Evolutionary conservation across 2,888 invertebrate genomes (phyloP), one percentile per base, ranked within the genome.

Genomic region (Oxycera nigricornis): DNA sequence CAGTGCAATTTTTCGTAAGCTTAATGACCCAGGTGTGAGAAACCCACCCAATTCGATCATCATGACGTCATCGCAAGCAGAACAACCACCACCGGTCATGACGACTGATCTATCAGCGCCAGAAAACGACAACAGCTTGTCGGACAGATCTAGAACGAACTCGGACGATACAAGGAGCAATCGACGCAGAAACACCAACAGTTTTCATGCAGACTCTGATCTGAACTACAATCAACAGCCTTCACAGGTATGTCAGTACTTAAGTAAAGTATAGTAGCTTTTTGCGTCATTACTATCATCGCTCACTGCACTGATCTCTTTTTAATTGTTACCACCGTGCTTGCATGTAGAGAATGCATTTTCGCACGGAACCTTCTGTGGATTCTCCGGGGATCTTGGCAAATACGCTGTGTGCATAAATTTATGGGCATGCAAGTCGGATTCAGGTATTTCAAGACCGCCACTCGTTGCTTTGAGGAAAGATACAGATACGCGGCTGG

Each of bases 1-100:
- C 50, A 81, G 79, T 78, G 81, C 80, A 61, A 78, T 81, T 52
- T 81, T 80, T 67, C 79, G 81, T 59, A 79, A 78, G 41, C 70
- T 72, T 2, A 74, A 77, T 24, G 65, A 65, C 52, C 28, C 46
- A 0, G 11, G 17, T 22, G 52, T 9, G 11, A 41, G 61, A 55
- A 61, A 61, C 72, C 59, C 20, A 11, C 50, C 46, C 31, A 55
- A 73, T 72, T 30, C 52, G n/a, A 35, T 17, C 39, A 31, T n/a
- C 73, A 67, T 22, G 24, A 50, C 17, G 59, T 59, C 67, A 9
- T 59, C 76, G 26, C 22, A 73, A n/a, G 59, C 70, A 20, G 62
- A 65, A 74, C 39, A 65, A 61, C 73, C 74, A 35, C 28, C 62
- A 31, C n/a, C 52, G 14, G 73, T 31, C 62, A 46, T 31, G 22